These are phyloP conservation scores for Amphiduros pacificus DNA, from an alignment of 2,888 invertebrate species.

Conservation along the genomic window DNA sequence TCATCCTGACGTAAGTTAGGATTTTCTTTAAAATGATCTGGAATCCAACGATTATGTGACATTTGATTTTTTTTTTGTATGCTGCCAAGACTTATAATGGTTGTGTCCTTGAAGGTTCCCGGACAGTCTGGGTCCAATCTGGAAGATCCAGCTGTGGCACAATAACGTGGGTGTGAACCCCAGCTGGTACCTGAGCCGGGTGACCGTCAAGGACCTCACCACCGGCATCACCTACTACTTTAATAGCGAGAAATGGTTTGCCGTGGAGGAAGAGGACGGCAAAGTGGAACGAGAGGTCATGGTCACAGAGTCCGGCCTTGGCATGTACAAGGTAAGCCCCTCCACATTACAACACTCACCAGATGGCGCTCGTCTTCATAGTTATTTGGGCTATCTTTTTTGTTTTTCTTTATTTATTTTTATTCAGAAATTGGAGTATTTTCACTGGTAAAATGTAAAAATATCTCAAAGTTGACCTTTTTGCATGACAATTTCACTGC, in stretches of 20 bases:
- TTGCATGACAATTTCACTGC: too few relatives aligned
- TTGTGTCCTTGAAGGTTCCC: slow-evolving; percentile 43
- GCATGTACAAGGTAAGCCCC: slow-evolving; percentile 50
- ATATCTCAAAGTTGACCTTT: too few relatives aligned
- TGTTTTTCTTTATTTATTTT: too few relatives aligned
- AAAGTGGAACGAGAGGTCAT: slow-evolving; percentile 58
- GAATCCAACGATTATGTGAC: too few relatives aligned
- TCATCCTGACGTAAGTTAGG: slow-evolving; percentile 57
- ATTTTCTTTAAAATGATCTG: too few relatives aligned
- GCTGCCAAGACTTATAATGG: too few relatives aligned
- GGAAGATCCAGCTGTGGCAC: slow-evolving; percentile 60
- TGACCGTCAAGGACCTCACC: slow-evolving; percentile 55
- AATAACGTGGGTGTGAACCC: slow-evolving; percentile 57
- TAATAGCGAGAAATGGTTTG: slow-evolving; percentile 59
- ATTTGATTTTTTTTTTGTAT: too few relatives aligned
- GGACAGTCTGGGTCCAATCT: slow-evolving; percentile 54
- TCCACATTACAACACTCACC: too few relatives aligned
- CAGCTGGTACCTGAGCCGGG: slow-evolving; percentile 58
- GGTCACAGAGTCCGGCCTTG: slow-evolving; percentile 44
- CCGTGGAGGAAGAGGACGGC: slow-evolving; percentile 58
- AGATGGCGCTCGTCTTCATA: too few relatives aligned
- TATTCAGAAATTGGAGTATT: too few relatives aligned
- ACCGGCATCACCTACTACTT: slow-evolving; percentile 55
- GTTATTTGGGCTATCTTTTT: too few relatives aligned
- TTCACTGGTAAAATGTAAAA: too few relatives aligned